Evolutionary conservation across 2,797 vertebrate genomes (phyloP).

Genomic region (Podarcis siculus): DNA sequence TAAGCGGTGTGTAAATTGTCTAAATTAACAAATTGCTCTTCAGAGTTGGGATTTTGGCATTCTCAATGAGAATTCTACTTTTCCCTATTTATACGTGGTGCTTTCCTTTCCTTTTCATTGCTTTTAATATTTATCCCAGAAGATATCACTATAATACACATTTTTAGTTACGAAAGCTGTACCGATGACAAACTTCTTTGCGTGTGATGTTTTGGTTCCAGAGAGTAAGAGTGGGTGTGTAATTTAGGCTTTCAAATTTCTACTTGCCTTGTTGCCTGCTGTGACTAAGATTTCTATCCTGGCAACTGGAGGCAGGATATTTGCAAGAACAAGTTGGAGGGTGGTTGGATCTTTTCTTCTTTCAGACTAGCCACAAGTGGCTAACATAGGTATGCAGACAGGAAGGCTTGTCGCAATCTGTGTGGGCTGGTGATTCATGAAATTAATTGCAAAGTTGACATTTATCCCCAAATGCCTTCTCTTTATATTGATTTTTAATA

Average conservation of each 20-base stretch:
- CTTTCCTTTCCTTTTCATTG: background rate
- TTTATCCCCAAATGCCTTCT: background rate
- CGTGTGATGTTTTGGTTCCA: background rate
- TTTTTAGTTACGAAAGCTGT: background rate
- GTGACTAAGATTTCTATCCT: background rate
- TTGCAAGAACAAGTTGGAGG: background rate
- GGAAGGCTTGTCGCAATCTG: background rate
- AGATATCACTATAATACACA: background rate
- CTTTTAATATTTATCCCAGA: background rate
- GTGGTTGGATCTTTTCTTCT: background rate
- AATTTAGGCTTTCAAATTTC: background rate
- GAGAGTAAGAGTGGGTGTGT: background rate
- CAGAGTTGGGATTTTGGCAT: background rate
- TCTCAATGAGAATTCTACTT: background rate
- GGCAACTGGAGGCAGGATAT: background rate
- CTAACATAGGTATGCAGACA: background rate
- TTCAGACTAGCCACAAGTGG: background rate
- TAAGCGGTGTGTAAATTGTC: too few relatives aligned
- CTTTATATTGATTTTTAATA: background rate
- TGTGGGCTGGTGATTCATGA: background rate
- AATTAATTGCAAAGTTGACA: background rate
- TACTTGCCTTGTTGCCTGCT: background rate
- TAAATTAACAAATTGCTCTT: background rate
- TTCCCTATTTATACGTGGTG: background rate
- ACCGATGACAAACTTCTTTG: constrained; percentile 8